A percentile compares a stretch with the other conserved stretches of the same genome.
phyloP scores from a whole-genome alignment of 2,888 invertebrate species.

The Brachypalpus laphriformis region DNA sequence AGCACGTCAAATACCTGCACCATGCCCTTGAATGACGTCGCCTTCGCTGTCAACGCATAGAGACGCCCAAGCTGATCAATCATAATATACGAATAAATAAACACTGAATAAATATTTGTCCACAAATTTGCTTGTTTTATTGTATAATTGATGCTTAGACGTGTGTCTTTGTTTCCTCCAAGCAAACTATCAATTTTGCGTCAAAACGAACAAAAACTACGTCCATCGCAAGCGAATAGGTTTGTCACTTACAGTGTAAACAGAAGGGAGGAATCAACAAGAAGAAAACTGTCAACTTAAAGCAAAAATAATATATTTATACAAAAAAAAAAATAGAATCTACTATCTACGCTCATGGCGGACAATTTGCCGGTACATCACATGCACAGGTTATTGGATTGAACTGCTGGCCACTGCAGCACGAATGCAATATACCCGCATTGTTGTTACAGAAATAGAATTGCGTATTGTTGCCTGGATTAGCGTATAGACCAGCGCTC shows the following conservation, averaged over 20 bases:
- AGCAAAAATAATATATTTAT: neutral
- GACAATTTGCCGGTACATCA: constrained; percentile 49
- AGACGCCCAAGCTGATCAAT: neutral
- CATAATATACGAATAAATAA: neutral
- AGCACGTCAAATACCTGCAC: neutral
- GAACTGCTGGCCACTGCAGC: constrained; percentile 32
- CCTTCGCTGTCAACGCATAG: neutral
- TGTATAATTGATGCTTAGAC: neutral
- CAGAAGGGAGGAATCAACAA: no score
- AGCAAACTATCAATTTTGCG: neutral
- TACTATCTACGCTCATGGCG: no score
- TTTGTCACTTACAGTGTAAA: no score
- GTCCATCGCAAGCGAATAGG: no score
- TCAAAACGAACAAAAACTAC: neutral
- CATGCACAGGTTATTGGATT: constrained; percentile 51
- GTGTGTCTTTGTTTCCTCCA: neutral
- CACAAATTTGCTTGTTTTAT: neutral
- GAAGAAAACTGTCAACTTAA: no score
- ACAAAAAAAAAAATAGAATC: neutral
- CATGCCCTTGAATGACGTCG: neutral
- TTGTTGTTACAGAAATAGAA: constrained; percentile 38
- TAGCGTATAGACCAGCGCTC: constrained; percentile 19
- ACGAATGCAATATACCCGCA: constrained; percentile 32
- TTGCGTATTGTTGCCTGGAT: neutral
- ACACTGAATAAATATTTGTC: neutral